Conservation (phyloP, 1,140 invertebrate species). For the Leptinotarsa lineolata region DNA sequence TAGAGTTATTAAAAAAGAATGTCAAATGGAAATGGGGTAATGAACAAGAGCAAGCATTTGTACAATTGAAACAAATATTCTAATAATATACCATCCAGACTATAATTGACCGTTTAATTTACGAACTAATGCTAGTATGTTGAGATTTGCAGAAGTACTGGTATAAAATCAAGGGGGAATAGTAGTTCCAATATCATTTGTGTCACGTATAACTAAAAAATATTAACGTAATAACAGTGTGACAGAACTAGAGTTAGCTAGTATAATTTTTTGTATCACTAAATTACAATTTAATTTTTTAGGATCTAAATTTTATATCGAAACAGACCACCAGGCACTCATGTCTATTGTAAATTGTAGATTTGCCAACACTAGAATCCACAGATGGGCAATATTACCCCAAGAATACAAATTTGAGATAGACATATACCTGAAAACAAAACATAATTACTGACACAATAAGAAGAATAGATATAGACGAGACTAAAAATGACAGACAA, state of each 20-base stretch:
- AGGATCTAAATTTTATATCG: constrained; percentile 14
- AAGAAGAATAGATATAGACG: constrained; percentile 10
- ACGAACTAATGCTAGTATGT: constrained; percentile 41
- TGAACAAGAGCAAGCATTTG: constrained; percentile 7
- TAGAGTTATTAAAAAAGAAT: constrained; percentile 41
- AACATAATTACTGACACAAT: constrained; percentile 13
- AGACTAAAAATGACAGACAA: not conserved
- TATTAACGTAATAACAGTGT: constrained; percentile 42
- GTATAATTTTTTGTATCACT: constrained; percentile 13
- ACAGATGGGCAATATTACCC: constrained; percentile 16
- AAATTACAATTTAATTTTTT: constrained; percentile 20
- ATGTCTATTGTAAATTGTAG: constrained; percentile 21
- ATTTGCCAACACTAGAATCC: constrained; percentile 10
- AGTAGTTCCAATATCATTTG: constrained; percentile 48
- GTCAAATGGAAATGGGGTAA: constrained; percentile 8
- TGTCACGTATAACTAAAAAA: constrained; percentile 51
- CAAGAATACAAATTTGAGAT: constrained; percentile 20
- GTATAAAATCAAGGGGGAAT: constrained; percentile 45
- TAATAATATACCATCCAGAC: constrained; percentile 15
- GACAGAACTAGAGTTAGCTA: not conserved
- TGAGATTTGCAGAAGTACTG: constrained; percentile 52
- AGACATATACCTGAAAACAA: constrained; percentile 8
- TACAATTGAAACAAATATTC: not conserved
- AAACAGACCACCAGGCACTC: constrained; percentile 13
- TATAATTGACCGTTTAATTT: constrained; percentile 32